Evolutionary conservation across 2,113 vertebrate species (phyloP).

Genomic region (Cinclus cinclus): DNA sequence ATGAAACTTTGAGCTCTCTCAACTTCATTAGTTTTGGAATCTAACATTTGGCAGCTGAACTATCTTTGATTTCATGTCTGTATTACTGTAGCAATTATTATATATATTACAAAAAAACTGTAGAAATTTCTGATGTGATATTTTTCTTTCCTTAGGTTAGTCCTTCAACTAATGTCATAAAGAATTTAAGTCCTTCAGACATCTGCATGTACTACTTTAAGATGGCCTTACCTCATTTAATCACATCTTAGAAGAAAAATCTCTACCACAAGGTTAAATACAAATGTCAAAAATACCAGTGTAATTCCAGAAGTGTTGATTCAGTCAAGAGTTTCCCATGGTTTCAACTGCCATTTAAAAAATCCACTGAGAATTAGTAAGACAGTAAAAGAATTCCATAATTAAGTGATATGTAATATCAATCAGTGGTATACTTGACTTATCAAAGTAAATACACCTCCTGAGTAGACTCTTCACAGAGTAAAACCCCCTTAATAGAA

Average conservation of each 20-base stretch:
- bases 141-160: constrained; percentile 5
- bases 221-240: constrained; percentile 31
- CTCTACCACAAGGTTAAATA: neutral
- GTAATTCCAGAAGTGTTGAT: neutral
- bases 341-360: neutral
- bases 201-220: constrained; percentile 9
- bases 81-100: neutral
- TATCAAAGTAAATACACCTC: neutral
- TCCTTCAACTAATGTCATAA: neutral
- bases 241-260: constrained; percentile 28
- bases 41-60: neutral
- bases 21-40: neutral
- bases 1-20: neutral
- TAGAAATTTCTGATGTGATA: neutral
- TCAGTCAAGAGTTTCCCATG: neutral
- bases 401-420: neutral
- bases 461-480: neutral
- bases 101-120: neutral
- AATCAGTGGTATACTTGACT: neutral
- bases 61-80: neutral
- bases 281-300: neutral
- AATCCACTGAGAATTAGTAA: neutral
- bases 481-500: neutral
- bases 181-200: constrained; percentile 28
- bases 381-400: neutral